Evolutionary conservation across 2,888 invertebrate genomes (phyloP).

Genomic region (Atrina japonica): DNA sequence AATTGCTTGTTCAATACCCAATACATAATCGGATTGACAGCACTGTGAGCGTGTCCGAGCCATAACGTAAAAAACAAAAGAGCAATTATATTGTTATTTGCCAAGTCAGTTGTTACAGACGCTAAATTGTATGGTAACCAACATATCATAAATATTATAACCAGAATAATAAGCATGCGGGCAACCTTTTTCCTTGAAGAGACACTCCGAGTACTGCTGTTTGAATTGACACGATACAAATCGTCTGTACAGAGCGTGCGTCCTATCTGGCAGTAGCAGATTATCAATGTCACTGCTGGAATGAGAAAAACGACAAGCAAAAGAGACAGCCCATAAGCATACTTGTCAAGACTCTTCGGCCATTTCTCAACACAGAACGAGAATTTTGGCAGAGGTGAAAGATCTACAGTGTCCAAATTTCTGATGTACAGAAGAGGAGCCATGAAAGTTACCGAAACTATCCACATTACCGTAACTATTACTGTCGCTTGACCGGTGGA

Average conservation of each 20-base stretch:
- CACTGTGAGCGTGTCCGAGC: constrained; percentile 90
- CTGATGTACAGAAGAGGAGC: constrained; percentile 74
- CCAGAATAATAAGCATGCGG: constrained; percentile 86
- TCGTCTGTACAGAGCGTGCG: constrained; percentile 79
- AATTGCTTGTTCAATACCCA: constrained; percentile 86
- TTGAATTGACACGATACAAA: constrained; percentile 60
- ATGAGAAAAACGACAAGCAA: constrained; percentile 79
- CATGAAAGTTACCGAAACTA: constrained; percentile 68
- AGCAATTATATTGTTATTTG: constrained; percentile 57
- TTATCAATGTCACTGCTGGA: constrained; percentile 82
- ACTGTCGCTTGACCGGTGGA: constrained; percentile 58
- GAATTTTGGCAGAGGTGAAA: constrained; percentile 61
- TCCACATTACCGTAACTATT: constrained; percentile 70
- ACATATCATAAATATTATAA: constrained; percentile 88
- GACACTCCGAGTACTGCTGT: constrained; percentile 80
- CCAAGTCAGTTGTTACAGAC: constrained; percentile 82
- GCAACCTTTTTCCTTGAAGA: constrained; percentile 88
- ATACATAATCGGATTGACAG: constrained; percentile 89
- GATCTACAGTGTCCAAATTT: constrained; percentile 60
- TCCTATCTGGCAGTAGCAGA: constrained; percentile 88
- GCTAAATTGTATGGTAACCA: constrained; percentile 90
- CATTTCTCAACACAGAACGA: constrained; percentile 77
- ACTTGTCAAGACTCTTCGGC: constrained; percentile 67
- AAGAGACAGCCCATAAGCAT: constrained; percentile 72
- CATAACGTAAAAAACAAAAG: constrained; percentile 83